Conservation (phyloP, 2,888 invertebrate species). For the Drosophila paracracens region DNA sequence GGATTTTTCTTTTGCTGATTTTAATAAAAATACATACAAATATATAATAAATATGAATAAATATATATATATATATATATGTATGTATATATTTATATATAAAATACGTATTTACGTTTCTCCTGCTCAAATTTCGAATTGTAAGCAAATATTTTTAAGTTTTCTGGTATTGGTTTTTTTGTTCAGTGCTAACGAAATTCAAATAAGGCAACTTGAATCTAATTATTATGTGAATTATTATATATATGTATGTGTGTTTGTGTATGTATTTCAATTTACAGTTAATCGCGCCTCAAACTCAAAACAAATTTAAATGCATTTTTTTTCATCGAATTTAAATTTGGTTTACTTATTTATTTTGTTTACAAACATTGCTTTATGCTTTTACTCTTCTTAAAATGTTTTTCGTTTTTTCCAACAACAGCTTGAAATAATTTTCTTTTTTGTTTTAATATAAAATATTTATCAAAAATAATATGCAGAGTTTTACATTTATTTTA, state of each 20-base stretch:
- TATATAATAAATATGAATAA: slow-evolving; percentile 52
- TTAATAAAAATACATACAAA: slow-evolving; percentile 69
- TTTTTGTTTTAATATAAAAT: slow-evolving; percentile 61
- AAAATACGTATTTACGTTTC: slow-evolving; percentile 62
- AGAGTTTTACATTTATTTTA: slow-evolving; percentile 28
- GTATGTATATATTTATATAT: slow-evolving; percentile 68
- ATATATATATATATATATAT: slow-evolving; percentile 19
- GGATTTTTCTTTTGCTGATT: slow-evolving; percentile 18
- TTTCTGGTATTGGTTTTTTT: slow-evolving; percentile 18
- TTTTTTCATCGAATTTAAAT: slow-evolving; percentile 18
- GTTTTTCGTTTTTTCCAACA: slow-evolving; percentile 20
- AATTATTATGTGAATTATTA: slow-evolving; percentile 55
- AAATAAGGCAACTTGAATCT: slow-evolving; percentile 82
- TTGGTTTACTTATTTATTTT: slow-evolving; percentile 22
- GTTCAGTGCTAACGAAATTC: slow-evolving; percentile 77
- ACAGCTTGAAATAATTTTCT: slow-evolving; percentile 26
- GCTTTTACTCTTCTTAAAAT: slow-evolving; percentile 24
- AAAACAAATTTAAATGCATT: slow-evolving; percentile 59
- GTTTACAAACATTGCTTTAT: slow-evolving; percentile 28
- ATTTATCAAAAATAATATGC: slow-evolving; percentile 80
- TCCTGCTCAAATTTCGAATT: slow-evolving; percentile 56
- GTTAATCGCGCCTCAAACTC: slow-evolving; percentile 49
- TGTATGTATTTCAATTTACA: slow-evolving; percentile 42
- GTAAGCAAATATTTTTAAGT: slow-evolving; percentile 47
- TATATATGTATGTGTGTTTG: slow-evolving; percentile 33